phyloP scores from a whole-genome alignment of 1,140 invertebrate genomes.

The Musca domestica region DNA sequence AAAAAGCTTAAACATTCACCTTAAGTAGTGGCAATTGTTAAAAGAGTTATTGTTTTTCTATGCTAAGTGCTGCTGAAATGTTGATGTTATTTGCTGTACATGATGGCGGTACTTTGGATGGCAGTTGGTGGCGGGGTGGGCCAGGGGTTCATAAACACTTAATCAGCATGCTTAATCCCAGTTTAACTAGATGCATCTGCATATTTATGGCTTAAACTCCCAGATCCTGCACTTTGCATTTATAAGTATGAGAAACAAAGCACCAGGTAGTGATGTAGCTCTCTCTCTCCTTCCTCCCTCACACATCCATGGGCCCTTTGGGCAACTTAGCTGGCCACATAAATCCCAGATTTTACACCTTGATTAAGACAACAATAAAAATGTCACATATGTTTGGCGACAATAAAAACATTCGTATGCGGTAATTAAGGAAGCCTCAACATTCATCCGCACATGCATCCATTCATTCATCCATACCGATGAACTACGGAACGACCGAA shows the following conservation, averaged over 20 bases:
- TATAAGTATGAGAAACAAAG: not conserved
- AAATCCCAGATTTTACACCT: constrained; percentile 21
- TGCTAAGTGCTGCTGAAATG: constrained; percentile 16
- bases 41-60: constrained; percentile 22
- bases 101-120: not conserved
- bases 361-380: constrained; percentile 19
- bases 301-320: too few species aligned
- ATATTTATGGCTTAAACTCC: constrained; percentile 21
- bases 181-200: constrained; percentile 20
- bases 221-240: constrained; percentile 7
- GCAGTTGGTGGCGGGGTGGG: not conserved
- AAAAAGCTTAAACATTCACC: constrained; percentile 12
- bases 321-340: too few species aligned
- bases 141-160: constrained; percentile 12
- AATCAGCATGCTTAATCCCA: constrained; percentile 16
- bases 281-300: too few species aligned
- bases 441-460: too few species aligned
- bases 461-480: too few species aligned
- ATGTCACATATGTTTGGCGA: constrained; percentile 15
- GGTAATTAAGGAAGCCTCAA: constrained; percentile 8
- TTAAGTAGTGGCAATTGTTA: constrained; percentile 21
- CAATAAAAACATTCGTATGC: constrained; percentile 8
- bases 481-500: too few species aligned
- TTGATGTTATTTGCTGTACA: not conserved
- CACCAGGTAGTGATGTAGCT: too few species aligned